A percentile compares a stretch with the other conserved stretches of the same genome.
phyloP scores from a whole-genome alignment of 2,888 invertebrate species.

The Congeria kusceri region DNA sequence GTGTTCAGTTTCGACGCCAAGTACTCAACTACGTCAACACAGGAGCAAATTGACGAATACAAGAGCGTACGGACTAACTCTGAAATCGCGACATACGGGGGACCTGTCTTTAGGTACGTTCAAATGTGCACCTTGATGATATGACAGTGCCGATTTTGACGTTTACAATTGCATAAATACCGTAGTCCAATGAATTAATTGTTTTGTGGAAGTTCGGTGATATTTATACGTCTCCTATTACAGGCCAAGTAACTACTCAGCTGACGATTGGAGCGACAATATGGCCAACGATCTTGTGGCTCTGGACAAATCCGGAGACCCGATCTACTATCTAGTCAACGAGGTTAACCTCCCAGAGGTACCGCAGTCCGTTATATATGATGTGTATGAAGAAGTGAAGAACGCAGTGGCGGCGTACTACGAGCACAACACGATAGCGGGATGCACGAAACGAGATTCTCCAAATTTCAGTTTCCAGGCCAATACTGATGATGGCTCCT shows the following conservation, averaged over 20 bases:
- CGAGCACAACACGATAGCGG: slow-evolving; percentile 73
- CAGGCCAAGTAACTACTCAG: slow-evolving; percentile 71
- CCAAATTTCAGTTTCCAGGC: slow-evolving; percentile 77
- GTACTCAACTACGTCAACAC: slow-evolving; percentile 48
- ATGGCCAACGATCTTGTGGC: slow-evolving; percentile 74
- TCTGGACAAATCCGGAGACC: slow-evolving; percentile 78
- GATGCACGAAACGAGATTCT: slow-evolving; percentile 74
- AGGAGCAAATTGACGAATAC: slow-evolving; percentile 61
- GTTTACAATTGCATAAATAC: too few relatives aligned
- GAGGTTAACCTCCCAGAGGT: slow-evolving; percentile 70
- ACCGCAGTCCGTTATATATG: slow-evolving; percentile 63
- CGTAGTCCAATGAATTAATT: too few relatives aligned
- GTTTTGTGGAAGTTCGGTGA: too few relatives aligned
- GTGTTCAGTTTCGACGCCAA: slow-evolving; percentile 53
- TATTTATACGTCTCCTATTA: too few relatives aligned
- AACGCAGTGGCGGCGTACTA: slow-evolving; percentile 75
- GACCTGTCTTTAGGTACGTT: slow-evolving; percentile 64
- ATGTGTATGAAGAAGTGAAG: slow-evolving; percentile 63
- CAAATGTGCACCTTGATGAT: too few relatives aligned
- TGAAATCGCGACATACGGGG: slow-evolving; percentile 65
- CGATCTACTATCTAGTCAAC: slow-evolving; percentile 73
- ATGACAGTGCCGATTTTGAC: too few relatives aligned
- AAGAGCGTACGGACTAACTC: slow-evolving; percentile 63
- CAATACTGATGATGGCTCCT: slow-evolving; percentile 78
- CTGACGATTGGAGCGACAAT: slow-evolving; percentile 67